Evolutionary conservation across 2,888 invertebrate species (phyloP).

Genomic region (Melanostoma mellinum): DNA sequence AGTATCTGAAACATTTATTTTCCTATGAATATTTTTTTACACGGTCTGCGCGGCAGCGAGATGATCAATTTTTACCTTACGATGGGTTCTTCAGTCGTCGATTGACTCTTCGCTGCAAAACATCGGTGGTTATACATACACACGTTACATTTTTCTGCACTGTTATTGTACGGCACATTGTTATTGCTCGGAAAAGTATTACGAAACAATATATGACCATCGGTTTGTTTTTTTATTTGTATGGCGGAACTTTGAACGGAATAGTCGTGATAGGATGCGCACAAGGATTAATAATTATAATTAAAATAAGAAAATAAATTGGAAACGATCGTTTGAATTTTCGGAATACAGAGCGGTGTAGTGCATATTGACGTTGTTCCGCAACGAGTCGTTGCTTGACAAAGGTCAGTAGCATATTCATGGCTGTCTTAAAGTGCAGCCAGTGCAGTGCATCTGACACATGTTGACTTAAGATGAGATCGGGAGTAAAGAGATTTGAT

Average conservation of each 20-base stretch:
- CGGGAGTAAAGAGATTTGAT: constrained; percentile 35
- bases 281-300: constrained; percentile 29
- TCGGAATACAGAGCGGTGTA: constrained; percentile 26
- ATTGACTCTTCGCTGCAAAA: constrained; percentile 71
- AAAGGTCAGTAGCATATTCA: constrained; percentile 61
- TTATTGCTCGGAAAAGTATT: constrained; percentile 37
- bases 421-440: constrained; percentile 36
- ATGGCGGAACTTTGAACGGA: constrained; percentile 30
- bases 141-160: constrained; percentile 47
- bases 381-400: constrained; percentile 59
- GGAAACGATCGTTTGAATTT: constrained; percentile 33
- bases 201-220: constrained; percentile 24
- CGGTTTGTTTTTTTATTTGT: constrained; percentile 26
- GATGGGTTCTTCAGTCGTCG: constrained; percentile 72
- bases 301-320: not conserved
- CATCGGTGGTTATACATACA: constrained; percentile 66
- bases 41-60: constrained; percentile 50
- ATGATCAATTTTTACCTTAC: constrained; percentile 71
- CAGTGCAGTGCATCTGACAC: constrained; percentile 42
- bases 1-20: constrained; percentile 68
- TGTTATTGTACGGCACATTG: constrained; percentile 29
- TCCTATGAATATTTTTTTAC: constrained; percentile 57
- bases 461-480: constrained; percentile 30
- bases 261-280: constrained; percentile 16
- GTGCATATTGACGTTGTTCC: constrained; percentile 38